Evolutionary conservation across 2,797 vertebrate genomes (phyloP), one percentile per base, ranked within the genome.

Genomic region (Hozukius guyotensis): DNA sequence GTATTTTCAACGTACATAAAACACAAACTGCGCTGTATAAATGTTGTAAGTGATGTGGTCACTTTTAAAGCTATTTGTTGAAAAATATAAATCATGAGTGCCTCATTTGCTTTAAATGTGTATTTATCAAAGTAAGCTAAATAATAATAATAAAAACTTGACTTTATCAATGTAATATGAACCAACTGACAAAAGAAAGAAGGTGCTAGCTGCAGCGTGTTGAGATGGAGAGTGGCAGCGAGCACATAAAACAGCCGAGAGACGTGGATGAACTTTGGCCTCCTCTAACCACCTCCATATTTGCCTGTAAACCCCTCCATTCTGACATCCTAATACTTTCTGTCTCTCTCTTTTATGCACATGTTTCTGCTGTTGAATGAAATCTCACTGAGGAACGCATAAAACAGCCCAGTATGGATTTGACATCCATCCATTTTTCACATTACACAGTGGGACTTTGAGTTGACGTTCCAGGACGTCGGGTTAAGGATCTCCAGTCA

Each of bases 271-370:
- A 88, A 78, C 79, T 84, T 62, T 82, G 77, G 36, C 71, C 76
- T 77, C 29, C 59, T 57, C 60, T 86, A 84, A 87, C 73, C 78
- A 81, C 63, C 62, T 88, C 84, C 78, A 82, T 63, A 82, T 70
- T 77, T 55, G 32, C 56, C 68, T 63, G 60, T 63, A 71, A 80
- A 75, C 10, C 22, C 75, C 63, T 77, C 72, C 63, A 3, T 69
- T 52, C 63, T 80, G 74, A 87, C 80, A 74, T 82, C 55, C 61
- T 71, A 46, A 77, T 77, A 74, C 49, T 36, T 71, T 78, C 65
- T 62, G 66, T 79, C 76, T 71, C 20, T 61, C 25, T 38, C 63
- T 77, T 49, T 67, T 18, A 62, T n/a, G 77, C 24, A 69, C 68
- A 24, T 22, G 22, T 68, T 71, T 66, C 65, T 83, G 64, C 70